These are phyloP conservation scores for Campoplex nolae DNA, from an alignment of 2,888 invertebrate species.

Conservation along the genomic window DNA sequence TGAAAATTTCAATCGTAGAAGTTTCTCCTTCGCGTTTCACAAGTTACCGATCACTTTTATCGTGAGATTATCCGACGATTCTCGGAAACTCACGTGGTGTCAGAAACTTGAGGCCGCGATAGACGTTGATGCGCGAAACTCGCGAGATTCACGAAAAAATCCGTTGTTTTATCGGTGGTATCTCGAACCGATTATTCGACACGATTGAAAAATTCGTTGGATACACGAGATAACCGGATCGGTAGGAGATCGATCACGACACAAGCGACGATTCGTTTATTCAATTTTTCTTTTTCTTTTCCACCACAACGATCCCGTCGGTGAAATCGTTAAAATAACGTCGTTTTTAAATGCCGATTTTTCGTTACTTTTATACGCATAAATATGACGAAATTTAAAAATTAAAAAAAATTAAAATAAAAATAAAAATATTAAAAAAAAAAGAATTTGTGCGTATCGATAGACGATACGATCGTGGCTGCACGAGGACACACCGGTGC, in stretches of 20 bases:
- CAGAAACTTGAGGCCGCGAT: background rate
- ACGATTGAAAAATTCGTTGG: background rate
- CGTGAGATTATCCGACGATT: background rate
- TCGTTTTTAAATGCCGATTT: background rate
- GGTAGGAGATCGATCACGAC: conserved; percentile 3
- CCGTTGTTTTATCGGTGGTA: background rate
- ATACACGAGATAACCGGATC: background rate
- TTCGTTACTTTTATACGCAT: conserved; percentile 13
- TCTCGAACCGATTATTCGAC: background rate
- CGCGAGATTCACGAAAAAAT: background rate
- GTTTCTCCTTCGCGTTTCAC: background rate
- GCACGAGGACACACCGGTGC: conserved; percentile 80
- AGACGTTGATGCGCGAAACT: background rate
- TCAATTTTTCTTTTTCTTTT: background rate
- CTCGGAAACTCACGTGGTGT: background rate
- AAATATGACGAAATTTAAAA: background rate
- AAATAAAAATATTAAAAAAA: background rate
- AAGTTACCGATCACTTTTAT: background rate
- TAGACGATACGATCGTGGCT: conserved; percentile 69
- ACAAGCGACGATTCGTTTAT: background rate
- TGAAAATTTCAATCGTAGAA: background rate
- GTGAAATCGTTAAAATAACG: background rate
- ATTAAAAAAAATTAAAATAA: no score
- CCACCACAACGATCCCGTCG: conserved; percentile 5
- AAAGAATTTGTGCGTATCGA: conserved; percentile 22